Evolutionary conservation across 1,140 invertebrate genomes (phyloP).

Genomic region (Ostrea denselamellosa): DNA sequence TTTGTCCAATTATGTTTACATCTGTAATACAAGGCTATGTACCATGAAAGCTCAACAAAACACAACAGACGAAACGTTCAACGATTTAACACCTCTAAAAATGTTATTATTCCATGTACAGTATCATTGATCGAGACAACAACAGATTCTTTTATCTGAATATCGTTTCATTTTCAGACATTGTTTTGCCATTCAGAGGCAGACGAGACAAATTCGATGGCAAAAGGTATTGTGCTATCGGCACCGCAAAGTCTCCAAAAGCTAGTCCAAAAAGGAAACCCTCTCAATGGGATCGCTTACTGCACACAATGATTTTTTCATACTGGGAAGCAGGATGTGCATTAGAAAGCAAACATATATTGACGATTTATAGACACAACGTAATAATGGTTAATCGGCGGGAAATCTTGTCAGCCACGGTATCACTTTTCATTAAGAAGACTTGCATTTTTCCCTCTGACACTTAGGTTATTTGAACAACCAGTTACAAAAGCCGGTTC

Average conservation of each 20-base stretch:
- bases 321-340: constrained; percentile 21
- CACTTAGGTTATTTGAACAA: constrained; percentile 30
- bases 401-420: constrained; percentile 14
- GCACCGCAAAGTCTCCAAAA: constrained; percentile 7
- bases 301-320: constrained; percentile 10
- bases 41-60: neutral
- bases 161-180: constrained; percentile 28
- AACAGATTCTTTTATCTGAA: constrained; percentile 16
- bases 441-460: constrained; percentile 27
- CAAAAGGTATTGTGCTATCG: constrained; percentile 3
- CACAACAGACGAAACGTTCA: neutral
- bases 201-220: constrained; percentile 27
- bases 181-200: constrained; percentile 22
- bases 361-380: constrained; percentile 35
- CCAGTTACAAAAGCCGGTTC: constrained; percentile 19
- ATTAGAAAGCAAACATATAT: constrained; percentile 35
- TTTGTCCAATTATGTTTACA: neutral
- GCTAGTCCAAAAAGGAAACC: neutral
- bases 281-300: constrained; percentile 17
- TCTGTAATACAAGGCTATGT: neutral
- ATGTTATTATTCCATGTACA: neutral
- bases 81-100: neutral
- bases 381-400: constrained; percentile 31
- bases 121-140: constrained; percentile 35
- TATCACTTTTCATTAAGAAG: constrained; percentile 30